Evolutionary conservation across 1,140 invertebrate species (phyloP).

Genomic region (Aphidius gifuensis): DNA sequence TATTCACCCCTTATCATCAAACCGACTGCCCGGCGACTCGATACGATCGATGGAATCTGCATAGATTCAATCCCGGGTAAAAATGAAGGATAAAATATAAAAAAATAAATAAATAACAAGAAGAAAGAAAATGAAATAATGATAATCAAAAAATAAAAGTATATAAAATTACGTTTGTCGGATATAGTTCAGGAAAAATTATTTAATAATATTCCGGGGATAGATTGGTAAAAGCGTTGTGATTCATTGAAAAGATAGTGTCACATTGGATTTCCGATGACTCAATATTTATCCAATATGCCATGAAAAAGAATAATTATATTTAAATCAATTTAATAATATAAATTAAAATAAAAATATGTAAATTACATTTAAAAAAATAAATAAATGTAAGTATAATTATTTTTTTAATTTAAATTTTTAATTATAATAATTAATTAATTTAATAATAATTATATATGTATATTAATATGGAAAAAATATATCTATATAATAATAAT

Average conservation of each 20-base stretch:
- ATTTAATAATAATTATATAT: neutral
- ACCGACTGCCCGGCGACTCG: conserved; percentile 8
- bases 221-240: neutral
- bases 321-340: no score
- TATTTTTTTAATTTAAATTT: no score
- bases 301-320: no score
- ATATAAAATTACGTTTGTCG: conserved; percentile 5
- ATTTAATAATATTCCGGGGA: conserved; percentile 15
- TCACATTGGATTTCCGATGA: conserved; percentile 21
- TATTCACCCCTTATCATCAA: neutral
- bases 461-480: neutral
- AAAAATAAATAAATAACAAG: neutral
- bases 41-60: conserved; percentile 41
- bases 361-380: no score
- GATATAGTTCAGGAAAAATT: conserved; percentile 19
- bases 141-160: conserved; percentile 3
- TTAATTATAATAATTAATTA: conserved; percentile 5
- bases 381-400: no score
- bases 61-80: conserved; percentile 30
- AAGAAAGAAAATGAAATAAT: conserved; percentile 1
- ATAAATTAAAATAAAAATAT: no score
- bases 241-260: conserved; percentile 5
- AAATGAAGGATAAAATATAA: neutral
- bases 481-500: neutral
- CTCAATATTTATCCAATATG: conserved; percentile 8